These are phyloP conservation scores for Sebastes taczanowskii DNA, from an alignment of 2,797 vertebrate species.

Conservation along the genomic window DNA sequence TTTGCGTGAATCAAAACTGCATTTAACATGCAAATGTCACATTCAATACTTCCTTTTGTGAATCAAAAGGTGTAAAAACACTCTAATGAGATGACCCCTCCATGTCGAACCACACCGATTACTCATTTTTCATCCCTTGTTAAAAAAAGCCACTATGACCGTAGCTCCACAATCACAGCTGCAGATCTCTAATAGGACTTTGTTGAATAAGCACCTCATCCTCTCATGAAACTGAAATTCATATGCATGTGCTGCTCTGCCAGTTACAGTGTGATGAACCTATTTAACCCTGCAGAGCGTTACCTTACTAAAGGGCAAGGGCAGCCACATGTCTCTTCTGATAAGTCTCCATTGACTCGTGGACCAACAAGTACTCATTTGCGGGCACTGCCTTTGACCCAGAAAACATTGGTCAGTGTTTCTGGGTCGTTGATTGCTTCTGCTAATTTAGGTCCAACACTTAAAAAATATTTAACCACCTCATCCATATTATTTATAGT, in stretches of 20 bases:
- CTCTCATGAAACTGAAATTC: conserved; percentile 10
- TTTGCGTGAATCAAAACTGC: neutral
- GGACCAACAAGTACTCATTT: neutral
- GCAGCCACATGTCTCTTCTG: conserved; percentile 1
- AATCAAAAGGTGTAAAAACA: neutral
- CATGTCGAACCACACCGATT: conserved; percentile 12
- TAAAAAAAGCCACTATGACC: neutral
- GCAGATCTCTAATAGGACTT: conserved; percentile 9
- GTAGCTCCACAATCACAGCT: conserved; percentile 5
- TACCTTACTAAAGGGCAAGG: neutral
- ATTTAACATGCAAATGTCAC: conserved; percentile 10
- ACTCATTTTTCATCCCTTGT: conserved; percentile 15
- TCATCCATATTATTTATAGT: too few species aligned
- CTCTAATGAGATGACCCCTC: neutral
- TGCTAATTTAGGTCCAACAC: neutral
- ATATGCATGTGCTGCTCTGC: conserved; percentile 10
- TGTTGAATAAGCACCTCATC: conserved; percentile 18
- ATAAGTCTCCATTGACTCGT: neutral
- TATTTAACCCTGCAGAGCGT: conserved; percentile 23
- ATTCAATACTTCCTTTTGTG: neutral
- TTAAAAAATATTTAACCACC: neutral
- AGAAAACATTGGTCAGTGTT: neutral
- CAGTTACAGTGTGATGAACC: conserved; percentile 22
- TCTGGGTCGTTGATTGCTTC: neutral
- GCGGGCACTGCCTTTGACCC: neutral